Base-by-base conservation (phyloP, 2,113 vertebrate species). In the Tonatia bakeri region DNA sequence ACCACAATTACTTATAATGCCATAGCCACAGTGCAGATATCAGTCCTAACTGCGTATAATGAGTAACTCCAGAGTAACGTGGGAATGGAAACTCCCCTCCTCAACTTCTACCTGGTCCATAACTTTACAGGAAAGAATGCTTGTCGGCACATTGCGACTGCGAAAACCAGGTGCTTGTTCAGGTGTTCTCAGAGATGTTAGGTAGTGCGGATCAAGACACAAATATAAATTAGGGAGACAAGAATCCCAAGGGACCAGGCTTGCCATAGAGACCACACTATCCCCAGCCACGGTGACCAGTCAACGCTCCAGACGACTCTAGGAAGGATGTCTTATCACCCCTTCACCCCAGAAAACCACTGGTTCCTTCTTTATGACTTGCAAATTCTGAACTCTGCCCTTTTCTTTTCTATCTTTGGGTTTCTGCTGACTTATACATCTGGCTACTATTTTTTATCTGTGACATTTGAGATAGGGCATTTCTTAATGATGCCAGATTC, bases 1-100 rank as follows among this genome's bases (percentile, higher is more conserved):
- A 45, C 20, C 50, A 89, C 26, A 69, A 87, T 87, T 91, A 72
- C 24, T 70, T 96, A 2, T 87, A 70, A 73, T 85, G 20, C 87
- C 87, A 91, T 91, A n/a, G n/a, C 61, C 73, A 83, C 33, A 93
- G 45, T 89, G 69, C 38, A 94, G 95, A 94, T 83, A 83, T 76
- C 77, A 96, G 10, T 59, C 43, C 33, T 87, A 88, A 77, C 26
- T 72, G 17, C 3, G 81, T 84, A 43, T 50, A 87, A 76, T 28
- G 72, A 76, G 69, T 89, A 82, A 75, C n/a, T 85, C 92, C 56
- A 87, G 7, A 88, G 65, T 50, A 91, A 85, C 85, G 50, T 81
- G 19, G 8, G 7, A 77, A 73, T 9, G 38, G 52, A 26, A 67
- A 73, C 5, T 9, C 11, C 4, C 0, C 6, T 76, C 45, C 50